Percentiles rank a stretch among this genome's conserved stretches.
These are phyloP conservation scores for Mya arenaria DNA, from an alignment of 1,140 invertebrate genomes.

Conservation along the genomic window DNA sequence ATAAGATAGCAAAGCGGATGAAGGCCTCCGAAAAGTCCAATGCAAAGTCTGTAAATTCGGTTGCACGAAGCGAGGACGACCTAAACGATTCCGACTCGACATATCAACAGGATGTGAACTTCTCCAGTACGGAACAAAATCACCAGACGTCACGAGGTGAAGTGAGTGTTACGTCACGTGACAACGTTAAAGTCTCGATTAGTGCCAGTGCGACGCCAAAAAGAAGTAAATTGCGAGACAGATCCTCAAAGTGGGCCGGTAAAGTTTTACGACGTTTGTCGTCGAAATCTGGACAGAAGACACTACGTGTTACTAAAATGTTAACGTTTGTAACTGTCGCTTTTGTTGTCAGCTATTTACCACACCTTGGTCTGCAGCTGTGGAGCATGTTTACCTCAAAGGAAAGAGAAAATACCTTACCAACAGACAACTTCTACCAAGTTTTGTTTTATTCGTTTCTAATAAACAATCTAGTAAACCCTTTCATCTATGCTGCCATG, in stretches of 20 bases:
- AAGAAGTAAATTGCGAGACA: not conserved
- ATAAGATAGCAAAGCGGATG: constrained; percentile 20
- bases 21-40: constrained; percentile 6
- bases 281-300: constrained; percentile 22
- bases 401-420: not conserved
- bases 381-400: constrained; percentile 35
- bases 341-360: constrained; percentile 40
- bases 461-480: constrained; percentile 45
- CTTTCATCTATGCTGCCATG: constrained; percentile 49
- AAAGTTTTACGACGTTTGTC: constrained; percentile 25
- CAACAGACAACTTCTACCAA: constrained; percentile 36
- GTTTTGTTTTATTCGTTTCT: constrained; percentile 47
- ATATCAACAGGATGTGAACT: not conserved
- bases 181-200: not conserved
- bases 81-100: not conserved
- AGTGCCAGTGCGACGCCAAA: not conserved
- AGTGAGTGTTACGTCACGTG: not conserved
- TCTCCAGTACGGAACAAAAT: not conserved
- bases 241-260: constrained; percentile 13
- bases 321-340: constrained; percentile 44
- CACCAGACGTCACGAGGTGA: not conserved
- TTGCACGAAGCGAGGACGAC: not conserved
- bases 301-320: constrained; percentile 48
- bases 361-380: constrained; percentile 24
- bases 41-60: not conserved